Conservation (phyloP, 2,113 vertebrate species). For the Scophthalmus maximus region DNA sequence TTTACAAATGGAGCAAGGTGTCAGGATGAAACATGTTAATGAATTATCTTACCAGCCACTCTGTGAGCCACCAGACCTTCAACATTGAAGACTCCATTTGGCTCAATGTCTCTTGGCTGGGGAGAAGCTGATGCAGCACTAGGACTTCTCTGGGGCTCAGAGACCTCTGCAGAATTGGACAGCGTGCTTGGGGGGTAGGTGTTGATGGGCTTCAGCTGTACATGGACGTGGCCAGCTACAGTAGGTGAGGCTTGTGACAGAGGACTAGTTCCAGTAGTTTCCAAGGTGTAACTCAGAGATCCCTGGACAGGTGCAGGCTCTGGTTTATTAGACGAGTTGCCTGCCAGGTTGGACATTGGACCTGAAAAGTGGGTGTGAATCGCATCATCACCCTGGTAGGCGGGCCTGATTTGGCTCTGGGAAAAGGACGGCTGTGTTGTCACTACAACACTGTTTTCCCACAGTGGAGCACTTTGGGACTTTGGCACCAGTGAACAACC, state of each 20-base stretch:
- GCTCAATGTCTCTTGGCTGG: constrained; percentile 82
- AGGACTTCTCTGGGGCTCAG: constrained; percentile 59
- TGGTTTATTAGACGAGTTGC: constrained; percentile 40
- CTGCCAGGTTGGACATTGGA: constrained; percentile 37
- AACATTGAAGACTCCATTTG: constrained; percentile 88
- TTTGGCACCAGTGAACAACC: constrained; percentile 82
- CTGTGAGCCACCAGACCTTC: constrained; percentile 96
- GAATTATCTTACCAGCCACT: constrained; percentile 89
- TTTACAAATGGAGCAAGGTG: background rate
- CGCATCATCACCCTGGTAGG: constrained; percentile 69
- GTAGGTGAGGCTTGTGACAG: constrained; percentile 48
- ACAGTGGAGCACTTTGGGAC: constrained; percentile 88
- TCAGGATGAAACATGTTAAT: constrained; percentile 6
- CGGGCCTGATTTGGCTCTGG: constrained; percentile 76
- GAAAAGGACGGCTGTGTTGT: constrained; percentile 88
- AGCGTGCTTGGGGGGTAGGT: constrained; percentile 72
- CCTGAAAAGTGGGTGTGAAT: constrained; percentile 54
- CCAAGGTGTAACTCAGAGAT: constrained; percentile 58
- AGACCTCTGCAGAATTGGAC: constrained; percentile 61
- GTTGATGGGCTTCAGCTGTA: constrained; percentile 79
- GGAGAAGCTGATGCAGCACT: constrained; percentile 77
- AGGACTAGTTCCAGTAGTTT: constrained; percentile 52
- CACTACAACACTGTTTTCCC: constrained; percentile 78
- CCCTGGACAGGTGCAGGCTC: constrained; percentile 60
- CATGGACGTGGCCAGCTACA: constrained; percentile 67